Conservation (phyloP, 2,888 invertebrate genomes). For the Drosophila kanekoi region DNA sequence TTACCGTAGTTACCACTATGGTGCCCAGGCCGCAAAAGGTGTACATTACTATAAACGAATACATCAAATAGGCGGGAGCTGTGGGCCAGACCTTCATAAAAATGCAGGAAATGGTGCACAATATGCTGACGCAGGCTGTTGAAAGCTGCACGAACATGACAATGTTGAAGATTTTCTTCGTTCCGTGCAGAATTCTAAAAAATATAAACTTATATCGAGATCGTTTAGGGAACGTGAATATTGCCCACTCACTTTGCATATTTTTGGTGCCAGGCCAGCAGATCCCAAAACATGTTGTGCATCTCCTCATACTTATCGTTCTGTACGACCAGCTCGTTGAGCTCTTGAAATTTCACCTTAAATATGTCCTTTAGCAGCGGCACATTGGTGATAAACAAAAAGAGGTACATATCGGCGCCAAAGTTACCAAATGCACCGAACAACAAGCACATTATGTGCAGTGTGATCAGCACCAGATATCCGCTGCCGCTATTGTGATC, state of each 20-base stretch:
- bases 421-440: constrained; percentile 74
- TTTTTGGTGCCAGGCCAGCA: constrained; percentile 71
- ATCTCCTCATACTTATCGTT: constrained; percentile 14
- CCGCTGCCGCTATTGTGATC: constrained; percentile 53
- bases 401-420: constrained; percentile 71
- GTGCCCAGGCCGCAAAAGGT: constrained; percentile 73
- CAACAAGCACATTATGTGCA: constrained; percentile 42
- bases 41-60: constrained; percentile 56
- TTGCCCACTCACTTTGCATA: constrained; percentile 58
- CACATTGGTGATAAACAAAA: constrained; percentile 63
- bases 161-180: constrained; percentile 49
- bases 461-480: constrained; percentile 27
- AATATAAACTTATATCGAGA: neutral
- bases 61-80: constrained; percentile 59
- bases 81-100: constrained; percentile 68
- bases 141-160: constrained; percentile 66
- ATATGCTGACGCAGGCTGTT: constrained; percentile 46
- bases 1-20: constrained; percentile 68
- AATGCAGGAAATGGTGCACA: constrained; percentile 68
- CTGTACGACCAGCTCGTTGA: constrained; percentile 51
- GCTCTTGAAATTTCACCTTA: constrained; percentile 52
- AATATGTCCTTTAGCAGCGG: constrained; percentile 72
- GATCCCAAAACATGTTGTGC: constrained; percentile 40
- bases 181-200: constrained; percentile 45
- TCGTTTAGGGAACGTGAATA: accelerated